Evolutionary conservation across 2,888 invertebrate species (phyloP), one percentile per base, ranked within the genome.

Genomic region (Vesta saturnalis): DNA sequence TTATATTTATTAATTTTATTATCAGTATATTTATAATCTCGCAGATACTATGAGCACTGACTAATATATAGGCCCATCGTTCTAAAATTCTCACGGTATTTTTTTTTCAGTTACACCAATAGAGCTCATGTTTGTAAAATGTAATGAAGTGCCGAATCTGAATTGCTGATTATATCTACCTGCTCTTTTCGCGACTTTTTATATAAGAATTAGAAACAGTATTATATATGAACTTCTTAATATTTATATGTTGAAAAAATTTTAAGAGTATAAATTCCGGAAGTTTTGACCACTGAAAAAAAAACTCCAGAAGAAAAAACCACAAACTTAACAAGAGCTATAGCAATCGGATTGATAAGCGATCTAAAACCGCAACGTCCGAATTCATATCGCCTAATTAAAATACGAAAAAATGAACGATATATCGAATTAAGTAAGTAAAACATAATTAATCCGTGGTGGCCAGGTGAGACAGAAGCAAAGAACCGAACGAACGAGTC

Each of bases 381-480:
- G 60, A 64, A 55, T 56, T 60, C 52, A 54, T 62, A 67, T 67
- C 67, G 35, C 14, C 43, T 60, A 68, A 68, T 68, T 68, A 68
- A 60, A 64, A 62, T 35, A 55, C 52, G 54, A 60, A 60, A 64
- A 60, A 65, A 21, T 22, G 16, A 54, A 64, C 15, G 16, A 22
- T 47, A 23, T 35, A 30, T 10, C 43, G 46, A 59, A 23, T 35
- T 66, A 57, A 69, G 69, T 69, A 52, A 58, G 19, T 54, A 47
- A 43, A 60, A 71, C 62, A 59, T 69, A 64, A 72, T 72, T 73
- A 69, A 73, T 69, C 63, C n/a, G n/a, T 58, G 56, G 47, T 55
- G 71, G 56, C 67, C 71, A 72, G 72, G 71, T 72, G 72, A 72
- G 65, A 67, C 67, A 62, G 60, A 63, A 68, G 66, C 39, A 63